Evolutionary conservation across 2,113 vertebrate species (phyloP).

Genomic region (Hirundichthys speculiger): DNA sequence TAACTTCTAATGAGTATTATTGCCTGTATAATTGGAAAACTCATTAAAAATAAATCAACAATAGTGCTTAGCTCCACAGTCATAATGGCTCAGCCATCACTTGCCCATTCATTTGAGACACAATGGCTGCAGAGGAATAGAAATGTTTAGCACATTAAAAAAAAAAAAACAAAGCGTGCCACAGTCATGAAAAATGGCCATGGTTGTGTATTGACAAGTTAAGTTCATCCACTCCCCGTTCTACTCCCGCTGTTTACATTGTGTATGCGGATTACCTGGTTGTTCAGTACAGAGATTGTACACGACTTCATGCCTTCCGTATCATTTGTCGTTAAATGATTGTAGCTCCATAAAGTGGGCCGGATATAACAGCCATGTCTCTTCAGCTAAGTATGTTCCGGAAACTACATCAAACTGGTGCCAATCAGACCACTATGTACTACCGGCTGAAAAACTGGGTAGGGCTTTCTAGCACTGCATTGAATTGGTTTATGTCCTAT

Average conservation of each 20-base stretch:
- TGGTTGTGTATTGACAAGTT: no score
- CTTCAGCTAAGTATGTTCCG: background rate
- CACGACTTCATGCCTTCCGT: no score
- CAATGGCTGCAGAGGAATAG: conserved; percentile 33
- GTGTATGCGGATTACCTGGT: no score
- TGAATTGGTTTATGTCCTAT: no score
- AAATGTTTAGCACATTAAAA: conserved; percentile 9
- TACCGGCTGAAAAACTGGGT: no score
- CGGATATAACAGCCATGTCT: no score
- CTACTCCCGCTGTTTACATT: no score
- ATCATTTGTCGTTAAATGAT: no score
- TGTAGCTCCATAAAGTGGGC: no score
- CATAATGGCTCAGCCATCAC: conserved; percentile 68
- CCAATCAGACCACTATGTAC: conserved; percentile 1
- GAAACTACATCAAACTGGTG: conserved; percentile 18
- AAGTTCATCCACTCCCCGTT: no score
- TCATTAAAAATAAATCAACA: conserved; percentile 82
- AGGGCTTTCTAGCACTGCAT: no score
- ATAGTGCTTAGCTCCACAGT: conserved; percentile 68
- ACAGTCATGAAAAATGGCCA: conserved; percentile 32
- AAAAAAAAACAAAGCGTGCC: conserved; percentile 24
- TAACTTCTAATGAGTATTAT: conserved; percentile 72
- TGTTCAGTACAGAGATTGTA: no score
- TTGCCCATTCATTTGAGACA: conserved; percentile 59
- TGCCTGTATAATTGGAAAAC: conserved; percentile 76